These are phyloP conservation scores for Heliconius sara DNA, from an alignment of 2,888 invertebrate species.

Conservation along the genomic window DNA sequence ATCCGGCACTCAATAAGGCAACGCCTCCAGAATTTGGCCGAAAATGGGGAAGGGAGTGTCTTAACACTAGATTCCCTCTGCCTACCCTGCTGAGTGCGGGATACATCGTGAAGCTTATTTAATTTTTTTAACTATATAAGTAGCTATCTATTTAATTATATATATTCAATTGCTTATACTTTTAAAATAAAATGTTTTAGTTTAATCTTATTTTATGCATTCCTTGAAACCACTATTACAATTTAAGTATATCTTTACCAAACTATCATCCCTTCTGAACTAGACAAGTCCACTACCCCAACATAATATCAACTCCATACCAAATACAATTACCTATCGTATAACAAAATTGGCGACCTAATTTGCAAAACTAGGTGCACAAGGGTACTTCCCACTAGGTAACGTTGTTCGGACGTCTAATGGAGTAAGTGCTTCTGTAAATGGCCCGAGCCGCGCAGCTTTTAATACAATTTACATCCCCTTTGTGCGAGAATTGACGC, in stretches of 20 bases:
- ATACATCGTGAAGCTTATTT: too few relatives aligned
- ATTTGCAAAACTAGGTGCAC: constrained; percentile 48
- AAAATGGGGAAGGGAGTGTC: too few relatives aligned
- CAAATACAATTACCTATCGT: constrained; percentile 10
- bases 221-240: neutral
- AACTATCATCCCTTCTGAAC: neutral
- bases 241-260: neutral
- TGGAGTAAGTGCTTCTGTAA: constrained; percentile 82
- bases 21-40: too few relatives aligned
- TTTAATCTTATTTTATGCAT: neutral
- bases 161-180: too few relatives aligned
- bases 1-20: too few relatives aligned
- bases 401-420: constrained; percentile 81
- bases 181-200: too few relatives aligned
- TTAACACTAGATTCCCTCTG: too few relatives aligned
- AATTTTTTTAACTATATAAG: too few relatives aligned
- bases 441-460: constrained; percentile 81
- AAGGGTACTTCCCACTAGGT: constrained; percentile 66
- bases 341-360: constrained; percentile 38
- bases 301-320: constrained; percentile 16
- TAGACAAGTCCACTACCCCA: neutral
- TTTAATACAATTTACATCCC: constrained; percentile 82
- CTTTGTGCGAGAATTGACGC: constrained; percentile 83
- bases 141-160: too few relatives aligned
- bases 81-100: too few relatives aligned